A percentile compares a stretch with the other conserved stretches of the same genome.
These are phyloP conservation scores for Brachymystax lenok DNA, from an alignment of 2,797 vertebrate genomes.

Conservation along the genomic window DNA sequence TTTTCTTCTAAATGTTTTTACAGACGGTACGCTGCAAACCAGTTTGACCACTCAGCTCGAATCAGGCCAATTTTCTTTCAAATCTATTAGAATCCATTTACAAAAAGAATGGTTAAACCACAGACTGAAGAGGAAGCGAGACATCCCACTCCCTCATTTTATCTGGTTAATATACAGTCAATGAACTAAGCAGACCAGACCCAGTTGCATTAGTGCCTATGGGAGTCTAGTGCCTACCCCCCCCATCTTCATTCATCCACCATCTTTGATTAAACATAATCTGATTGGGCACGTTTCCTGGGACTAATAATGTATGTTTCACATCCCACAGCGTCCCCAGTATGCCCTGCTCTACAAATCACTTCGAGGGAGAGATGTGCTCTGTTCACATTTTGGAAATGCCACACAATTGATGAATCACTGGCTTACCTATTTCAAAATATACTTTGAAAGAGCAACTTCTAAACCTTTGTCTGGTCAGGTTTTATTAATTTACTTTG, in stretches of 20 bases:
- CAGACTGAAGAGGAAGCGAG: too few species aligned
- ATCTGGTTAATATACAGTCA: too few species aligned
- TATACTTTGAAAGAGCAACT: not conserved
- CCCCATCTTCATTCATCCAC: too few species aligned
- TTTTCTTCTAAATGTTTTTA: conserved; percentile 33
- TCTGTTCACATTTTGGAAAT: not conserved
- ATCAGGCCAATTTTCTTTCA: conserved; percentile 10
- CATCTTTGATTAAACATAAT: too few species aligned
- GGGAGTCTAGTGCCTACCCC: too few species aligned
- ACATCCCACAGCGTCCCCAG: not conserved
- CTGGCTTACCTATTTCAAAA: conserved; percentile 13
- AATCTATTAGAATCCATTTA: conserved; percentile 26
- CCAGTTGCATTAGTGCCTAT: too few species aligned
- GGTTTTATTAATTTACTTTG: not conserved
- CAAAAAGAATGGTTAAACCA: conserved; percentile 17
- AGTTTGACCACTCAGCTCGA: conserved; percentile 23
- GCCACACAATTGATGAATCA: not conserved
- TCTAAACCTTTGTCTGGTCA: not conserved
- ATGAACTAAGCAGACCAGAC: too few species aligned
- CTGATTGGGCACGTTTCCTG: conserved; percentile 15
- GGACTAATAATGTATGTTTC: conserved; percentile 6
- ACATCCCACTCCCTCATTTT: too few species aligned
- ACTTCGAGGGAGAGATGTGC: not conserved
- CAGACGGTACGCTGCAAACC: conserved; percentile 2
- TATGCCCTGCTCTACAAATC: not conserved